A percentile compares a stretch with the other conserved stretches of the same genome.
Conservation (phyloP, 1,140 invertebrate genomes). For the Halictus rubicundus region DNA sequence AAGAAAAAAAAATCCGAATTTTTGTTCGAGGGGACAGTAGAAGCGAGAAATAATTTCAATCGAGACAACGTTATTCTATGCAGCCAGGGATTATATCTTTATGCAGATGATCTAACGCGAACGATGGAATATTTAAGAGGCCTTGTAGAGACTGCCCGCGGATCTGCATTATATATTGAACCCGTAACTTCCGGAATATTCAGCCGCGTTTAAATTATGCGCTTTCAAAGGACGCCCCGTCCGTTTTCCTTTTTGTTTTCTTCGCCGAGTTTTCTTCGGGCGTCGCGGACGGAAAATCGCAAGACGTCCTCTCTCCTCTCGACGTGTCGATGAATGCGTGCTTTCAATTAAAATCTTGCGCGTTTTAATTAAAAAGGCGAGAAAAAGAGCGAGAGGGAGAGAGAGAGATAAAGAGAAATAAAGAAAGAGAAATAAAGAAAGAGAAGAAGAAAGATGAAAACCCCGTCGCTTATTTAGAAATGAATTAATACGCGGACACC, state of each 20-base stretch:
- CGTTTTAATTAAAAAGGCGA: constrained; percentile 31
- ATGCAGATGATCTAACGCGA: neutral
- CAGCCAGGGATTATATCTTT: neutral
- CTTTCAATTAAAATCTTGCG: constrained; percentile 53
- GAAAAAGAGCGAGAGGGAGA: too few relatives aligned
- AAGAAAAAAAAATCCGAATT: too few relatives aligned
- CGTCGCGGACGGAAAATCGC: constrained; percentile 5
- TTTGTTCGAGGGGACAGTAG: too few relatives aligned
- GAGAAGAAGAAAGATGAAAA: too few relatives aligned
- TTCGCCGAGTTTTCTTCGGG: neutral
- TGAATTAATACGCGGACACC: constrained; percentile 19
- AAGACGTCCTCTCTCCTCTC: neutral
- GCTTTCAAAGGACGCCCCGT: neutral
- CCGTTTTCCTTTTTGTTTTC: neutral
- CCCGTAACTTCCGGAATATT: neutral
- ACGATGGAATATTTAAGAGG: neutral
- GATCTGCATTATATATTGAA: constrained; percentile 1
- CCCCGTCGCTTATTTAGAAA: constrained; percentile 20
- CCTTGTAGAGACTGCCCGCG: neutral
- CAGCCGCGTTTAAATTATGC: constrained; percentile 9
- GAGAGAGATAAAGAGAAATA: too few relatives aligned
- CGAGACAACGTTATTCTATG: neutral
- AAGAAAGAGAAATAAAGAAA: too few relatives aligned
- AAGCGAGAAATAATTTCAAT: neutral
- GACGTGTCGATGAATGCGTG: constrained; percentile 7